phyloP scores from a whole-genome alignment of 2,113 vertebrate genomes.

The Anoplopoma fimbria region DNA sequence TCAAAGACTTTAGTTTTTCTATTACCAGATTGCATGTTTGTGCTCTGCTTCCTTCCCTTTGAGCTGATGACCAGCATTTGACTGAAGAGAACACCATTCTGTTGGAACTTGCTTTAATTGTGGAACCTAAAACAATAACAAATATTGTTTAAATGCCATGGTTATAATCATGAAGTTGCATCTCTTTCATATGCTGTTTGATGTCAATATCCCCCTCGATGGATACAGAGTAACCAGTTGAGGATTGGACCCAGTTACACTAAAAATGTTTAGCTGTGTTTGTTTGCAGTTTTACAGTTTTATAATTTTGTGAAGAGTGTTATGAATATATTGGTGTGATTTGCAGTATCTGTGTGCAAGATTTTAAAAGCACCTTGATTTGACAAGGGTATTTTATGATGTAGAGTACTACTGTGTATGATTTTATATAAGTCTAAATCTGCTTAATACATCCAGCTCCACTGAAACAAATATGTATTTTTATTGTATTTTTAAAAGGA shows the following conservation, averaged over 20 bases:
- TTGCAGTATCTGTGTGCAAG: neutral
- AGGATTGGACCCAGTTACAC: slow-evolving; percentile 10
- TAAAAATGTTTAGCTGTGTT: slow-evolving; percentile 2
- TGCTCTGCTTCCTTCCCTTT: slow-evolving; percentile 37
- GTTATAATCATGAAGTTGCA: slow-evolving; percentile 22
- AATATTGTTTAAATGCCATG: slow-evolving; percentile 42
- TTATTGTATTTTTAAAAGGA: neutral
- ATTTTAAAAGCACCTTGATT: neutral
- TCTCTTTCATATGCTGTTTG: slow-evolving; percentile 38
- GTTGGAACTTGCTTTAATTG: slow-evolving; percentile 27
- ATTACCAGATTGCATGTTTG: slow-evolving; percentile 65
- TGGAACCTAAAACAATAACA: slow-evolving; percentile 49
- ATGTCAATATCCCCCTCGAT: slow-evolving; percentile 14
- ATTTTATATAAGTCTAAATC: neutral
- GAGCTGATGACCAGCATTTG: slow-evolving; percentile 48
- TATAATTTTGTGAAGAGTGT: neutral
- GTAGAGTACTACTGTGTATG: neutral
- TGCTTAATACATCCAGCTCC: neutral
- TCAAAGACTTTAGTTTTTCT: slow-evolving; percentile 73
- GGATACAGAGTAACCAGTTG: neutral
- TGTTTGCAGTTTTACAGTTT: neutral
- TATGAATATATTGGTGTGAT: neutral
- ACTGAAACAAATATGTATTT: neutral
- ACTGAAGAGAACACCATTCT: slow-evolving; percentile 44
- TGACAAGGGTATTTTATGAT: neutral